phyloP scores from a whole-genome alignment of 1,140 invertebrate genomes.

The Euschistus heros region DNA sequence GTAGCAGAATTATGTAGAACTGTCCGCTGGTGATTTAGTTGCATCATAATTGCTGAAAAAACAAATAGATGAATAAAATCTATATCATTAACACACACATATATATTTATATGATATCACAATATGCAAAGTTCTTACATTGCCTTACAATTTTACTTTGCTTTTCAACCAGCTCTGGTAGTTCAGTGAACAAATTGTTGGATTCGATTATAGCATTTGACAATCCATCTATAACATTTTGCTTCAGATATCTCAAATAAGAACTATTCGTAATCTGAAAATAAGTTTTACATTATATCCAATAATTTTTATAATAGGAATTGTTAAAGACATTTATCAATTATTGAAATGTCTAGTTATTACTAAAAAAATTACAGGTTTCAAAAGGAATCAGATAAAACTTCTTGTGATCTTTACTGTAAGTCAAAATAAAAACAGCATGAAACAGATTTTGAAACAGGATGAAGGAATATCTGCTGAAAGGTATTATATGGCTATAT shows the following conservation, averaged over 20 bases:
- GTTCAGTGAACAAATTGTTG: conserved; percentile 19
- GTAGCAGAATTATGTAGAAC: conserved; percentile 36
- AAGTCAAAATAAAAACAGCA: no score
- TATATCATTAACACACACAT: conserved; percentile 4
- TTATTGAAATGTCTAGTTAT: no score
- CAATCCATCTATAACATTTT: conserved; percentile 27
- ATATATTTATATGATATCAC: background rate
- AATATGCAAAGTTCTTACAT: conserved; percentile 17
- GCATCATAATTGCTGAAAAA: conserved; percentile 35
- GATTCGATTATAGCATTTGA: conserved; percentile 26
- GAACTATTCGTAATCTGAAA: conserved; percentile 26
- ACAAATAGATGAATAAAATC: conserved; percentile 10
- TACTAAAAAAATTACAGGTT: no score
- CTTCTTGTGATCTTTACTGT: no score
- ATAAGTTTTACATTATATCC: background rate
- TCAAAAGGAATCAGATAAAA: no score
- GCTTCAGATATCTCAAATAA: conserved; percentile 25
- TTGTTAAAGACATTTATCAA: no score
- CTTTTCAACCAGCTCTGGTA: conserved; percentile 25
- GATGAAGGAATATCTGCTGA: no score
- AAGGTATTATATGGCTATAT: no score
- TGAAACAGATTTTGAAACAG: no score
- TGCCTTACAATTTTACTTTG: conserved; percentile 27
- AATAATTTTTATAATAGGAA: background rate
- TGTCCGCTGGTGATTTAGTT: conserved; percentile 35